Evolutionary conservation across 1,140 invertebrate species (phyloP).

Genomic region (Arctopsyche grandis): DNA sequence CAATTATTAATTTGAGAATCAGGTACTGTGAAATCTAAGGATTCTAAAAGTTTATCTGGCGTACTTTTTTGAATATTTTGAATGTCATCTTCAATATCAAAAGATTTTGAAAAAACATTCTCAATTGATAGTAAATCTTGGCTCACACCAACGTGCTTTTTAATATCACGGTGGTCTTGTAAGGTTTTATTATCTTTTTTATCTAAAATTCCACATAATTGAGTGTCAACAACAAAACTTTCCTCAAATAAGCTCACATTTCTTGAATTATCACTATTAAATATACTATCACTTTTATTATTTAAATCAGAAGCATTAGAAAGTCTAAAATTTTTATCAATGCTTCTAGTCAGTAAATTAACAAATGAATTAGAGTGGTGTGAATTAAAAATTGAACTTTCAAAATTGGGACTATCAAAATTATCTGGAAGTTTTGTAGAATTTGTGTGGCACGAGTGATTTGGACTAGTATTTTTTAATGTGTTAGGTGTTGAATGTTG

Average conservation of each 20-base stretch:
- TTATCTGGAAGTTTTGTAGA: background rate
- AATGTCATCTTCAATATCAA: conserved; percentile 52
- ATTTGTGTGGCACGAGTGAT: background rate
- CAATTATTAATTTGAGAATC: conserved; percentile 23
- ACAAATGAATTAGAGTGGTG: background rate
- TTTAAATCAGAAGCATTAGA: background rate
- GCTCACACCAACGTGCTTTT: conserved; percentile 46
- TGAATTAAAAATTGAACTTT: background rate
- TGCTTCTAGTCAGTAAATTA: background rate
- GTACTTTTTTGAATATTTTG: too few relatives aligned
- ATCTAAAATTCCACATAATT: conserved; percentile 57
- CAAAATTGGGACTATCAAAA: background rate
- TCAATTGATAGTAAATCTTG: conserved; percentile 58
- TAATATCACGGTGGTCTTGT: background rate
- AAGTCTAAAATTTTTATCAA: too few relatives aligned
- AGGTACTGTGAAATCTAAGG: background rate
- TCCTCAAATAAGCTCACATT: conserved; percentile 67
- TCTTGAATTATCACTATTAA: conserved; percentile 54
- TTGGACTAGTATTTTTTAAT: background rate
- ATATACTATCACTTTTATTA: conserved; percentile 44
- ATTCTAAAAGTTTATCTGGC: background rate
- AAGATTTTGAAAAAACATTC: conserved; percentile 60
- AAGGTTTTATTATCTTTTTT: background rate
- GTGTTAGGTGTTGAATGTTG: conserved; percentile 2
- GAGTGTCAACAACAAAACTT: conserved; percentile 59